Evolutionary conservation across 2,888 invertebrate species (phyloP), one percentile per base, ranked within the genome.

Genomic region (Ceraclea dissimilis): DNA sequence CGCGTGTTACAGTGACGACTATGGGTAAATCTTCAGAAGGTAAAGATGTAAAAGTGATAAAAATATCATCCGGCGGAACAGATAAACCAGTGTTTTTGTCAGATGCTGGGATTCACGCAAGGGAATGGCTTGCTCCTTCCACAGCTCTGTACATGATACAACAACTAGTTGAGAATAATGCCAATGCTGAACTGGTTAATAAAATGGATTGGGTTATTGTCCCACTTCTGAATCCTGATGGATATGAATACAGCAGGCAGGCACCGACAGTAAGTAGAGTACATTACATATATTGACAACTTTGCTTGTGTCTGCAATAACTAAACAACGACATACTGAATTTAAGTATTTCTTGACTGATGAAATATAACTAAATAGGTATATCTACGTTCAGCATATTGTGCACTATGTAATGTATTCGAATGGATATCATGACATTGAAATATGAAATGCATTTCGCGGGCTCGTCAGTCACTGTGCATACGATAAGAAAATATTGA

Each of bases 81-180:
- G 72, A 75, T 43, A 33, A 33, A 33, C 33, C 33, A 13, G 33
- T n/a, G n/a, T n/a, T n/a, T n/a, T n/a, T n/a, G n/a, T n/a, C n/a
- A n/a, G n/a, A n/a, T n/a, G n/a, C n/a, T 47, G 81, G 79, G 1
- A 80, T 83, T 51, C 84, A 84, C 64, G 78, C 82, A 1, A 78
- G 87, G 50, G 88, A 88, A 70, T 88, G 88, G 88, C 83, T 85
- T 57, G 78, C 86, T 0, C 82, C 84, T 0, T 79, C 84, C 1
- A 74, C 80, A 0, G 83, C 83, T 0, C 71, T 85, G 0, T 87
- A 83, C 67, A 75, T 83, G 54, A 83, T 87, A 57, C 75, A 80
- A 60, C 82, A 86, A 66, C 67, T 88, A 60, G 74, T 83, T 0
- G 80, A 79, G 64, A 79, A 85, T 64, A 67, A 76, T 8, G 72